These are phyloP conservation scores for Mythimna ferrago DNA, from an alignment of 2,888 invertebrate genomes.

Conservation along the genomic window DNA sequence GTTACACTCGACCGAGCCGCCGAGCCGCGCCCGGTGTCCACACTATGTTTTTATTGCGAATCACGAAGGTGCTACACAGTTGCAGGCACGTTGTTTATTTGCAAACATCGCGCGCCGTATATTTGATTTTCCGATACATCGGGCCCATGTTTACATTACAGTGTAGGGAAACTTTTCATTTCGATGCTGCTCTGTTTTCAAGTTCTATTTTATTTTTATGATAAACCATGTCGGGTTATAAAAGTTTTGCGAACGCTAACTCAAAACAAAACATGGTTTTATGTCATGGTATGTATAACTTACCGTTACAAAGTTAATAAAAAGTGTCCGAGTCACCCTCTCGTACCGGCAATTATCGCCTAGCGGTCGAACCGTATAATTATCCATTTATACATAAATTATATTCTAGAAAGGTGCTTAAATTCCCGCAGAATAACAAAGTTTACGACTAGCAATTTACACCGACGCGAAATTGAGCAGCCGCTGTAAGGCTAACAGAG, in stretches of 20 bases:
- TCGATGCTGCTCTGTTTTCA: conserved; percentile 44
- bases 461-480: conserved; percentile 86
- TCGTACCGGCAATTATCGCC: conserved; percentile 50
- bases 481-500: conserved; percentile 81
- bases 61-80: conserved; percentile 85
- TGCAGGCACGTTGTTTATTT: conserved; percentile 83
- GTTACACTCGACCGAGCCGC: conserved; percentile 78
- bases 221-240: conserved; percentile 17
- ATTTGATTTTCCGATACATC: conserved; percentile 83
- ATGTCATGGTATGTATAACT: conserved; percentile 12
- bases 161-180: conserved; percentile 72
- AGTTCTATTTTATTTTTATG: conserved; percentile 51
- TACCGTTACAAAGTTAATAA: conserved; percentile 31
- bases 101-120: conserved; percentile 79
- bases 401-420: conserved; percentile 76
- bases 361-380: conserved; percentile 49
- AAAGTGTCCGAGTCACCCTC: conserved; percentile 16
- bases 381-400: conserved; percentile 68
- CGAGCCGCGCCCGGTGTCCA: conserved; percentile 77
- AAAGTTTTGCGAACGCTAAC: neutral
- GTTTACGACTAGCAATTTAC: conserved; percentile 85
- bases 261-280: conserved; percentile 11
- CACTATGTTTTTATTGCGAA: conserved; percentile 86
- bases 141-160: conserved; percentile 79
- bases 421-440: conserved; percentile 81